Evolutionary conservation across 2,797 vertebrate genomes (phyloP).

Genomic region (Gadopsis marmoratus): DNA sequence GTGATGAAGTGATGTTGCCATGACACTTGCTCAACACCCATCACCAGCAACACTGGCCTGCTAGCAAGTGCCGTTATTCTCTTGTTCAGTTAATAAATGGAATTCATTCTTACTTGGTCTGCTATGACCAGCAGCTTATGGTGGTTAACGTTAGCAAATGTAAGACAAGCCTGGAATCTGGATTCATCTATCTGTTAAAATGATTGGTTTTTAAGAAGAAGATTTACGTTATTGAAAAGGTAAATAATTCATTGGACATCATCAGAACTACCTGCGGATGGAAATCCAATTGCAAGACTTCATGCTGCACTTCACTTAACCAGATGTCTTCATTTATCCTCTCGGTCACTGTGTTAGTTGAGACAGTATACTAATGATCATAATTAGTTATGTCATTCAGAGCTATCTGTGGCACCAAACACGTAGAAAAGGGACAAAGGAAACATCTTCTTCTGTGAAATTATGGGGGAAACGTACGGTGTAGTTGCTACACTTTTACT

Average conservation of each 20-base stretch:
- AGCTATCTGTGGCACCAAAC: too few relatives aligned
- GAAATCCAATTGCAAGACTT: background rate
- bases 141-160: too few relatives aligned
- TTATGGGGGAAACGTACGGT: background rate
- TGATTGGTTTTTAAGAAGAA: background rate
- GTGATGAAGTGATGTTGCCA: conserved; percentile 3
- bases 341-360: too few relatives aligned
- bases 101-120: too few relatives aligned
- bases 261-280: background rate
- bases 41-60: background rate
- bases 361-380: too few relatives aligned
- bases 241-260: background rate
- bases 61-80: background rate
- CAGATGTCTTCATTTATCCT: too few relatives aligned
- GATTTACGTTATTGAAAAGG: too few relatives aligned
- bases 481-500: conserved; percentile 19
- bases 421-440: background rate
- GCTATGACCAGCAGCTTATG: background rate
- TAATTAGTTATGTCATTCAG: too few relatives aligned
- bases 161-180: background rate
- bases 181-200: background rate
- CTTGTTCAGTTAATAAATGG: background rate
- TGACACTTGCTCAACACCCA: conserved; percentile 6
- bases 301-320: too few relatives aligned
- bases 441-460: background rate